Base-by-base conservation (phyloP, 2,113 vertebrate species). In the Rhinolophus ferrumequinum region DNA sequence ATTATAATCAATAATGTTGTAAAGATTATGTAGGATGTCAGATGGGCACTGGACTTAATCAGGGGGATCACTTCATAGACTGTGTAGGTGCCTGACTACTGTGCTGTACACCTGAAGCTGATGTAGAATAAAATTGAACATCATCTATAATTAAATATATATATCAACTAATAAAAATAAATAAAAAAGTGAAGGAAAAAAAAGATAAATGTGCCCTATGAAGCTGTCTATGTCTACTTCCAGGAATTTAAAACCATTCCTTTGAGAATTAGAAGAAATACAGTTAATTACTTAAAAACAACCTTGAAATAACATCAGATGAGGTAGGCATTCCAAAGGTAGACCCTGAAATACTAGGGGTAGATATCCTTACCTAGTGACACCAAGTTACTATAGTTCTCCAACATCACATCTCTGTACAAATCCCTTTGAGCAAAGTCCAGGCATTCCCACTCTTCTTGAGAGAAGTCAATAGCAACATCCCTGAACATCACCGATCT, bases 381-480 rank as follows among this genome's bases (percentile, higher is more conserved):
- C 19, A 92, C 85, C 75, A 97, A 86, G 85, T 96, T 96, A 90
- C 84, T 97, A 24, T 90, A 97, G 62, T 96, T 97, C 69, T 97
- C 97, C 84, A 97, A 77, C 97, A 96, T 96, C 84, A 97, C 95
- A 94, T 97, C 95, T 89, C 88, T 92, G 64, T 96, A 96, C 47
- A 97, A 92, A 67, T 96, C 92, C 41, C 84, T 95, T 16, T 96
- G 95, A 92, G 88, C 80, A 47, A 92, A 76, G 28, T 97, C 73
- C 81, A 97, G 73, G 84, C 41, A 92, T 44, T 96, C 95, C 95
- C 97, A 95, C 56, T 97, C 95, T 94, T 97, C 94, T 89, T 94
- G 96, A 77, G 97, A 95, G 69, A 97, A 97, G 80, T 96, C 88
- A 70, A 97, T 95, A 62, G 92, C 94, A 75, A 97, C 80, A 92